Evolutionary conservation across 2,113 vertebrate species (phyloP).

Genomic region (Progne subis): DNA sequence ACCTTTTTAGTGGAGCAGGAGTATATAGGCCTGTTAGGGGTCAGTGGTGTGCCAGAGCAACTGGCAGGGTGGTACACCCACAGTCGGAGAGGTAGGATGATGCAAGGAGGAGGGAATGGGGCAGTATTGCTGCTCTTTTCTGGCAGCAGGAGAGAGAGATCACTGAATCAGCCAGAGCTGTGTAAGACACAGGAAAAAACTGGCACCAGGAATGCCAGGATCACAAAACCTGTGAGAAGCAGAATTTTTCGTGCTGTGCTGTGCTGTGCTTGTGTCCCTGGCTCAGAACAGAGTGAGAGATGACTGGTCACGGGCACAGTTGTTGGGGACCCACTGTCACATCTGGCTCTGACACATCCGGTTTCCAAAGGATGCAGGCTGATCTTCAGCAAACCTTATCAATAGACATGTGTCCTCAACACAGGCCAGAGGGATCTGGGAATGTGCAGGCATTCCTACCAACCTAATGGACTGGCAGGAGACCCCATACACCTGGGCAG

Average conservation of each 20-base stretch:
- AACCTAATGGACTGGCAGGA: background rate
- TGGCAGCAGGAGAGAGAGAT: background rate
- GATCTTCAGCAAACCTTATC: background rate
- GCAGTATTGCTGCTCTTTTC: background rate
- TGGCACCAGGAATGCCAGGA: background rate
- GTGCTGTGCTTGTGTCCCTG: background rate
- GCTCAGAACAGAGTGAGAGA: background rate
- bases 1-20: background rate
- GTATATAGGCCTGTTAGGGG: background rate
- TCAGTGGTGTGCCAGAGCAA: background rate
- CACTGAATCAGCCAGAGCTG: background rate
- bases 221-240: background rate
- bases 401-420: rapidly evolving
- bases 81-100: background rate
- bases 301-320: background rate
- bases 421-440: rapidly evolving
- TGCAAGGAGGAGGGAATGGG: background rate
- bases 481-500: background rate
- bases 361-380: background rate
- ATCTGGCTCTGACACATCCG: background rate
- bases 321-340: background rate
- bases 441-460: background rate
- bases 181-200: background rate
- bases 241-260: background rate
- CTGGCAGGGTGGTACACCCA: rapidly evolving